Percentiles rank a stretch among this genome's conserved stretches.
phyloP scores from a whole-genome alignment of 1,140 invertebrate species.

The Alviniconcha marisindica region DNA sequence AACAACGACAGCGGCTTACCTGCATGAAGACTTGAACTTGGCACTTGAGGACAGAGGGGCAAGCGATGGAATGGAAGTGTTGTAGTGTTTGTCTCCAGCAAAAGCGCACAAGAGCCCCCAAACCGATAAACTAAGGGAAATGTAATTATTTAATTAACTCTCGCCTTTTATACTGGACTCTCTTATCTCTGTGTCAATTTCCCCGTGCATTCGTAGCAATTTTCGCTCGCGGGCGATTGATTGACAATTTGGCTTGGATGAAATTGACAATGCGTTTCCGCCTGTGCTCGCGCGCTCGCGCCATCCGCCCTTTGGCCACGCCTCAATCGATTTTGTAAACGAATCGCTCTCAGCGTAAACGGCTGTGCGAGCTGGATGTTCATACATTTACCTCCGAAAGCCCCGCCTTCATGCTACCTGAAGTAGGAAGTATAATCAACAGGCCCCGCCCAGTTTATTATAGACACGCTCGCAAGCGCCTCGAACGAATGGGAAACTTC shows the following conservation, averaged over 20 bases:
- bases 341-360: background rate
- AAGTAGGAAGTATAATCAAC: background rate
- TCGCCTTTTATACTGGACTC: background rate
- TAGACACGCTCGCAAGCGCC: background rate
- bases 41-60: background rate
- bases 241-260: background rate
- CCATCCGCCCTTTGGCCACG: background rate
- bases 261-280: no score
- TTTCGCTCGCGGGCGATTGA: background rate
- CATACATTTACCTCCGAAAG: no score
- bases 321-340: background rate
- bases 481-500: background rate
- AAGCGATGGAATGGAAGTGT: background rate
- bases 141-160: conserved; percentile 16
- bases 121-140: background rate
- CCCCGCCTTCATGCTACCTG: background rate
- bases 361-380: background rate
- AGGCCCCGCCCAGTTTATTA: background rate
- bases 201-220: background rate
- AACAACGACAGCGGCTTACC: no score
- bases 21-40: background rate
- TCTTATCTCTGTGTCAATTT: background rate
- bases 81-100: background rate
- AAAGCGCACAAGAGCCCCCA: background rate
- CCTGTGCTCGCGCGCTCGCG: background rate